Percentiles rank a stretch among this genome's conserved stretches.
These are phyloP conservation scores for Anniella stebbinsi DNA, from an alignment of 2,797 vertebrate genomes.

Conservation along the genomic window DNA sequence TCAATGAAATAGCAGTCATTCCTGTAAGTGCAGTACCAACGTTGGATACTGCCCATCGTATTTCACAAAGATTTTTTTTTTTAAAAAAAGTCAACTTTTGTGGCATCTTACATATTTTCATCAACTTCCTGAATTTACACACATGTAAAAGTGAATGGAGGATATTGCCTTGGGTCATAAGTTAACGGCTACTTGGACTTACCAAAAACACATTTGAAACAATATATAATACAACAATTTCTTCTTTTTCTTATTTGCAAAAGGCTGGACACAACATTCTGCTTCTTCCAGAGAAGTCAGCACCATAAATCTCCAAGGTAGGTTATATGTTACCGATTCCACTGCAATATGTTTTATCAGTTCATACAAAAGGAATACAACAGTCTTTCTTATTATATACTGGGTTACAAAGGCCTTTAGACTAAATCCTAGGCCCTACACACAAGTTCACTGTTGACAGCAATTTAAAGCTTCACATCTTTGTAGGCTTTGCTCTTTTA, in stretches of 20 bases:
- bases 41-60: not conserved
- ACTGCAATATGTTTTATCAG: constrained; percentile 13
- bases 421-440: constrained; percentile 32
- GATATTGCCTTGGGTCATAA: not conserved
- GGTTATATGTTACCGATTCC: constrained; percentile 16
- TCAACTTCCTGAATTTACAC: not conserved
- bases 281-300: constrained; percentile 32
- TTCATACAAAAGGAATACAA: constrained; percentile 16
- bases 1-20: not conserved
- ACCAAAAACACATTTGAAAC: not conserved
- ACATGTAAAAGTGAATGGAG: not conserved
- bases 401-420: constrained; percentile 35
- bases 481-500: not conserved
- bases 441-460: not conserved
- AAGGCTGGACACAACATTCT: constrained; percentile 3
- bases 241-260: constrained; percentile 36
- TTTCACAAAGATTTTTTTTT: not conserved
- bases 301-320: constrained; percentile 1
- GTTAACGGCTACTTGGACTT: not conserved
- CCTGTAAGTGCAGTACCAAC: too few relatives aligned
- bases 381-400: not conserved
- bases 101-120: not conserved
- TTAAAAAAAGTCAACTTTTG: not conserved
- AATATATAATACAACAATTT: not conserved
- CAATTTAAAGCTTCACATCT: not conserved